Base-by-base conservation (phyloP, 2,888 invertebrate species). In the Endotricha flammealis region DNA sequence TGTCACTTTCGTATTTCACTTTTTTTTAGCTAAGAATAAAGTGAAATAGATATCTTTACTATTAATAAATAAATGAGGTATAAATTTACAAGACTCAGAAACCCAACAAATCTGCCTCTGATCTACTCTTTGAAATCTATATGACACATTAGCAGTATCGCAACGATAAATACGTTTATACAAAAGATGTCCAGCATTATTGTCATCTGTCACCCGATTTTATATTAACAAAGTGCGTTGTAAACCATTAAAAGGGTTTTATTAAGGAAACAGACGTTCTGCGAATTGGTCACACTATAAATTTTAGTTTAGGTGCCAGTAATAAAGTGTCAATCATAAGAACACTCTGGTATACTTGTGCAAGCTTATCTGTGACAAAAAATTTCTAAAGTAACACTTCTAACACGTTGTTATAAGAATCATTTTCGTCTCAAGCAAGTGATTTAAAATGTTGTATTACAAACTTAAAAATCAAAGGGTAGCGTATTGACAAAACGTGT, bases 231-330 rank as follows among this genome's bases (percentile, higher is more conserved):
- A 46, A 61, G 44, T 46, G 39, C 32, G 44, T 39, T 50, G 54
- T 64, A 68, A 67, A 67, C 65, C 53, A 54, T 48, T 38, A 63
- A 76, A 72, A 62, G 68, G 69, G 60, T 65, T 63, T 65, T 60
- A 63, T 40, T 51, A 64, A 64, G 68, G 66, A 67, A 70, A 66
- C 66, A 58, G 51, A 41, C 57, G 65, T 85, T 82, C 82, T 58
- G 79, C 77, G 83, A 83, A 83, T 77, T 74, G 53, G 54, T 41
- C 57, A 48, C 58, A 59, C 61, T 67, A 75, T 81, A 82, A 80
- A 80, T 74, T n/a, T 71, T 63, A 58, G 58, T 66, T 67, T 61
- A 61, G 63, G 59, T 60, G 48, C 56, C 48, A 50, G 29, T 61
- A 70, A 57, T 77, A 74, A 79, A 79, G 71, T 49, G 75, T 79